phyloP scores from a whole-genome alignment of 2,797 vertebrate species.

The Pipistrellus nathusii region DNA sequence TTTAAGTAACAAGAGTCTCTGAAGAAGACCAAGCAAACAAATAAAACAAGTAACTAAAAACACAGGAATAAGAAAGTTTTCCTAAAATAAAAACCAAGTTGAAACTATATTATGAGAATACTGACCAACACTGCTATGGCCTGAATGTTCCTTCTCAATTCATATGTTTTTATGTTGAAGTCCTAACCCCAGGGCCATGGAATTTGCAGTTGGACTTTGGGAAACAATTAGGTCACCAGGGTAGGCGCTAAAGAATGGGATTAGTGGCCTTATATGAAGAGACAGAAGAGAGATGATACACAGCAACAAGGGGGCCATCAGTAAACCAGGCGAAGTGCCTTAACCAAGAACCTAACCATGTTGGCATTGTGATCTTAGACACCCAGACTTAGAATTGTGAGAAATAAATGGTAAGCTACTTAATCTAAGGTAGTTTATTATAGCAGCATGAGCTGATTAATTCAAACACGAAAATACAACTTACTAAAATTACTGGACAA shows the following conservation, averaged over 20 bases:
- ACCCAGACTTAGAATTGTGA: not conserved
- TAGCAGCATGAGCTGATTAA: not conserved
- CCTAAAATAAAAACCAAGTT: not conserved
- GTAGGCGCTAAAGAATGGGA: not conserved
- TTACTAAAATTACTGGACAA: not conserved
- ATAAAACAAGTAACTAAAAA: not conserved
- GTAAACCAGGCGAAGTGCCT: not conserved
- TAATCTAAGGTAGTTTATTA: not conserved
- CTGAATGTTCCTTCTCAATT: not conserved
- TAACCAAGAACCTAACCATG: not conserved
- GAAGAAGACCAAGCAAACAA: not conserved
- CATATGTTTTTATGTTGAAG: not conserved
- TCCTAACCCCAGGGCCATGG: not conserved
- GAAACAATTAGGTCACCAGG: not conserved
- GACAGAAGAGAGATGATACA: not conserved
- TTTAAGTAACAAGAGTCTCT: not conserved
- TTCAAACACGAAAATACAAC: not conserved
- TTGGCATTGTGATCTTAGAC: not conserved
- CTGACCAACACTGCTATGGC: not conserved
- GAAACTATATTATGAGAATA: not conserved
- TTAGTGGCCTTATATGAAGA: not conserved
- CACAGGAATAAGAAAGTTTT: not conserved
- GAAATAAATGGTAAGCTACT: not conserved
- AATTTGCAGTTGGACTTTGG: not conserved
- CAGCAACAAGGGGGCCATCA: not conserved